These are phyloP conservation scores for Melipona beecheii DNA, from an alignment of 2,888 invertebrate genomes.

Conservation along the genomic window DNA sequence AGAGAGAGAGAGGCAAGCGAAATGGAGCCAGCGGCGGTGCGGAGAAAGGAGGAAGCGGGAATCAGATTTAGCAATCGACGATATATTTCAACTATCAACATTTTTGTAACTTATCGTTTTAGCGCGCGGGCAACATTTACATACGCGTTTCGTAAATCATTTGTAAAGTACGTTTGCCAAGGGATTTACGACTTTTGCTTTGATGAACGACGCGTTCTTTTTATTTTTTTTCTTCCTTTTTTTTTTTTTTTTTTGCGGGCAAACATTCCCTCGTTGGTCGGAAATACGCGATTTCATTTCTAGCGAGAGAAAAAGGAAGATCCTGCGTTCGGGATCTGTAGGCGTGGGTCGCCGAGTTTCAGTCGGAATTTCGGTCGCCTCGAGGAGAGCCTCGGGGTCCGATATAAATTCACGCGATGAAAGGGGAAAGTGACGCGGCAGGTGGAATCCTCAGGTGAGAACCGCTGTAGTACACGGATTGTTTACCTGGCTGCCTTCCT, in stretches of 20 bases:
- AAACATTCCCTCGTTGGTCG: constrained; percentile 1
- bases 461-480: constrained; percentile 62
- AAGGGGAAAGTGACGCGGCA: constrained; percentile 29
- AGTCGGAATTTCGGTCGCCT: constrained; percentile 8
- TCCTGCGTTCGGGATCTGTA: too few relatives aligned
- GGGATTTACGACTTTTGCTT: constrained; percentile 49
- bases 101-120: constrained; percentile 59
- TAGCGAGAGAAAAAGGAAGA: not conserved
- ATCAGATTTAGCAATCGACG: constrained; percentile 57
- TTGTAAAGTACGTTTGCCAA: constrained; percentile 37
- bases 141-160: constrained; percentile 57
- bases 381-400: not conserved
- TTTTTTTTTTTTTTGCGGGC: not conserved
- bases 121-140: constrained; percentile 44
- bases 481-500: constrained; percentile 67
- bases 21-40: not conserved
- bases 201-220: constrained; percentile 13
- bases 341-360: not conserved
- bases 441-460: constrained; percentile 58
- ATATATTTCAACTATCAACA: constrained; percentile 57
- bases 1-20: not conserved
- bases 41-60: constrained; percentile 49
- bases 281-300: constrained; percentile 11
- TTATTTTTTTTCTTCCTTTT: not conserved
- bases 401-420: constrained; percentile 19